phyloP scores from a whole-genome alignment of 2,113 vertebrate species.

The Malurus elegans region DNA sequence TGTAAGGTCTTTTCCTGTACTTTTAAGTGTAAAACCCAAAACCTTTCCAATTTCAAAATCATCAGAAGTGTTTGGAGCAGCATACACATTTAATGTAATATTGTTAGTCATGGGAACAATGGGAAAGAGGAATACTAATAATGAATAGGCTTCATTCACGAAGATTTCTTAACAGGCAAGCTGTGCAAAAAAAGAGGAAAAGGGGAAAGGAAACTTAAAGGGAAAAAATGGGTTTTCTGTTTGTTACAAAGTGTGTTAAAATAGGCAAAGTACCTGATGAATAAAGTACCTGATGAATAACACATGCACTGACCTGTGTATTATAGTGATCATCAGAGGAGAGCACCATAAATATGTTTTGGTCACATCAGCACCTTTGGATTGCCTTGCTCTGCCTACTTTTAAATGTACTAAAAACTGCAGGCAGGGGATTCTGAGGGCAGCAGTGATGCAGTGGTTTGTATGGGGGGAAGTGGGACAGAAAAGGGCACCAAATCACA shows the following conservation, averaged over 20 bases:
- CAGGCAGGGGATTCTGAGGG: neutral
- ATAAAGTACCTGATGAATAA: neutral
- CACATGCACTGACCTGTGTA: neutral
- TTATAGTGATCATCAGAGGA: neutral
- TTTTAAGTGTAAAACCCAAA: neutral
- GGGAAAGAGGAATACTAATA: neutral
- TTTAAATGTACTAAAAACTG: neutral
- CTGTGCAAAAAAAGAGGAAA: neutral
- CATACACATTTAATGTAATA: neutral
- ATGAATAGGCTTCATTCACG: neutral
- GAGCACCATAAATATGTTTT: neutral
- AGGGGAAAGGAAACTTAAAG: neutral
- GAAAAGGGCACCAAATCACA: neutral
- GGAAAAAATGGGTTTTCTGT: neutral
- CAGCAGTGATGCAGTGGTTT: neutral
- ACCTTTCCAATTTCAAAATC: neutral
- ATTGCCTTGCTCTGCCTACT: neutral
- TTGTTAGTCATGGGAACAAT: neutral
- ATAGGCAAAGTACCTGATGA: neutral
- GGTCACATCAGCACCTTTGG: neutral
- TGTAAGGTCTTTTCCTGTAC: neutral
- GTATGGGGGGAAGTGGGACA: rapidly evolving
- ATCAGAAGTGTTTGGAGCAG: neutral
- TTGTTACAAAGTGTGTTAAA: neutral
- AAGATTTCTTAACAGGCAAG: neutral